Evolutionary conservation across 2,797 vertebrate genomes (phyloP), one percentile per base, ranked within the genome.

Genomic region (Poliocrania exsul): DNA sequence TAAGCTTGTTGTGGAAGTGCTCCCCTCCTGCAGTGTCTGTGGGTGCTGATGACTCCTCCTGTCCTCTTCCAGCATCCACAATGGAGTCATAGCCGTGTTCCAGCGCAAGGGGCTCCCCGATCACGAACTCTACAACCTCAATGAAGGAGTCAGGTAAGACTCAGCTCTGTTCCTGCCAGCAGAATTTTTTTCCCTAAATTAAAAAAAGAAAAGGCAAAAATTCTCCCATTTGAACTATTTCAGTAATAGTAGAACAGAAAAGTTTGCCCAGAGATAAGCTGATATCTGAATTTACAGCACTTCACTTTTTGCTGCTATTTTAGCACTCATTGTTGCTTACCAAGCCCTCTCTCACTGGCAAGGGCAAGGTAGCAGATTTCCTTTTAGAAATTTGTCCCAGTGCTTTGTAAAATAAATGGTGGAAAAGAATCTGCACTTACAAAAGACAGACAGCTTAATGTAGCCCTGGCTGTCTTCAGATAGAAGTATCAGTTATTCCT

Each of bases 21-120:
- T 56, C 10, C 9, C 35, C 53, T 89, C 67, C 33, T 70, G 1
- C 8, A 46, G 28, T 62, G 44, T 60, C 14, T 9, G 2, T 4
- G 1, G 37, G 4, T 74, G 13, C 80, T 95, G 8, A 65, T 66
- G 44, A 10, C 60, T 77, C 31, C 9, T 91, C 11, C n/a, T 73
- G 35, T 90, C 69, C 66, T 18, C 90, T 95, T 95, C 5, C 98
- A 99, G 99, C 96, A 99, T 99, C 97, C 99, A 99, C 93, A 99
- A 98, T 81, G 99, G 99, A 47, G 99, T 99, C 89, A 99, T 99
- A 13, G 98, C 99, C 0, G 99, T 99, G 88, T 99, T 99, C 98
- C 99, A 99, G 97, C 98, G 96, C 85, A 99, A 99, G 92, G 99
- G 99, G 18, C 98, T 99, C 92, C 99, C 98, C 3, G 99, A 99